Evolutionary conservation across 2,113 vertebrate species (phyloP), one percentile per base, ranked within the genome.

Genomic region (Numenius arquata): DNA sequence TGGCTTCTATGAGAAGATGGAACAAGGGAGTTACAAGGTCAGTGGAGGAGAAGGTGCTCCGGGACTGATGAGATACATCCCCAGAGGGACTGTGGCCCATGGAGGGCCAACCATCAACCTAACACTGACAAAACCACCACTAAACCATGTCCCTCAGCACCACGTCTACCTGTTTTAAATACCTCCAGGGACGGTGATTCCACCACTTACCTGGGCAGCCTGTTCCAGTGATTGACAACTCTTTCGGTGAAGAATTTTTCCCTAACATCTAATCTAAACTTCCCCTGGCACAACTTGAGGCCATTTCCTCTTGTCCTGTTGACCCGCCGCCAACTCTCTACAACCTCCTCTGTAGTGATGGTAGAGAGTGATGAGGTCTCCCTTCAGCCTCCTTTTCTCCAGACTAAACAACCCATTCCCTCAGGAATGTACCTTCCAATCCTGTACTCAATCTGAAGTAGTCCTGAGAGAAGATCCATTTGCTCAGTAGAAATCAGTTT

Each of bases 11-110:
- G 40, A 43, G 30, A 29, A 81, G n/a, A 30, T 2, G 21, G n/a
- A 65, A 47, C 0, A 0, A 55, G 63, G 12, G 4, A 5, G 4
- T 40, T 32, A 53, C 11, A 19, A 55, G 32, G 32, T 15, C 38
- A 63, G 15, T 9, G 36, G 32, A 38, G 38, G 8, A 82, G 36
- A 66, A 29, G 8, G 12, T 19, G 55, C 29, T 25, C 48, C 55
- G 66, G 25, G 26, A 30, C 9, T 9, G 34, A 66, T 21, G 43
- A 65, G 16, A 12, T 56, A 45, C 5, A 59, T 21, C 21, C 21
- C 13, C 48, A 65, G n/a, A 34, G 27, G 38, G 21, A 17, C 59
- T 43, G 21, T 12, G 59, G 25, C 43, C 48, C 18, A 25, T 1
- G 4, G 29, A 65, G 12, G 32, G 66, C 22, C 56, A 59, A 22